Evolutionary conservation across 2,113 vertebrate species (phyloP), one percentile per base, ranked within the genome.

Genomic region (Eleginops maclovinus): DNA sequence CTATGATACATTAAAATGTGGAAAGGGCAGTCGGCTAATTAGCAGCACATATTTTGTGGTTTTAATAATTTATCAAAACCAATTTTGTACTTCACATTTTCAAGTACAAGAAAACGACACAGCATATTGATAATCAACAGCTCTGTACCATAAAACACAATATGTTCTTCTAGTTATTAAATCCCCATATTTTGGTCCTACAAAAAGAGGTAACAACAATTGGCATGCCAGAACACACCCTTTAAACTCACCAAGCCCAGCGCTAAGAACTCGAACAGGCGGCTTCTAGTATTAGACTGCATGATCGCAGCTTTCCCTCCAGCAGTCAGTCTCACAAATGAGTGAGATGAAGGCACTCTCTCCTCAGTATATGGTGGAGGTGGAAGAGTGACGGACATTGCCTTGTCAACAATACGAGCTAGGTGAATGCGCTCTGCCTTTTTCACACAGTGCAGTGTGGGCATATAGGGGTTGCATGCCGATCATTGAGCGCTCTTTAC

Each of bases 261-360:
- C 26, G 91, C 92, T 71, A 95, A 89, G 79, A 95, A 94, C 36
- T 95, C 93, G 90, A 95, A 95, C 46, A 95, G 91, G 44, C 91
- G 90, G 72, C 94, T 95, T 69, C 87, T 79, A 12, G 92, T 93
- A 61, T 93, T 88, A 55, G 86, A 89, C 59, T 90, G 92, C 94
- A 95, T 95, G 63, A 82, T 21, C 47, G 63, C 72, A 72, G 70
- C 61, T 62, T 77, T 73, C 58, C 53, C 53, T 85, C 13, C 70
- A 41, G 87, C 28, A 60, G 75, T 21, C 77, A 72, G 69, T 68
- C 62, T 22, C 58, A 56, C 66, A 77, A 87, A 69, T 81, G 79
- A 70, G 36, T 1, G 61, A 82, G 55, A 63, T 63, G 26, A 67
- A 64, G 40, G 75, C 49, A 61, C 71, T 9, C 55, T 28, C 64